phyloP scores from a whole-genome alignment of 1,140 invertebrate species.

The Sycophila sp. region DNA sequence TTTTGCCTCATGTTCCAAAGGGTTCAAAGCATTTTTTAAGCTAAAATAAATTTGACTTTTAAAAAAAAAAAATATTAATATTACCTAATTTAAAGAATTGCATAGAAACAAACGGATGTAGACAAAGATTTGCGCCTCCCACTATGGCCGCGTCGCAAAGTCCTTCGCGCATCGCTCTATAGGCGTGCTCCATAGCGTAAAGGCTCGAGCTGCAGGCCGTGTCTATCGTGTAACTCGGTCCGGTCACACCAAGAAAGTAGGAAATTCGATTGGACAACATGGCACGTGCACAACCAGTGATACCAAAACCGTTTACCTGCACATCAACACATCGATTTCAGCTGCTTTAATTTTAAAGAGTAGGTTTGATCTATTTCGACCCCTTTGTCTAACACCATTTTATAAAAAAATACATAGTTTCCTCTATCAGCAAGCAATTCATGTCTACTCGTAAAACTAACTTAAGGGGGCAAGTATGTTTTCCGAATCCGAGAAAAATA shows the following conservation, averaged over 20 bases:
- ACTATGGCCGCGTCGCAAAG: slow-evolving; percentile 88
- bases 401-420: too few species aligned
- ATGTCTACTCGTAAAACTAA: too few species aligned
- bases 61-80: not conserved
- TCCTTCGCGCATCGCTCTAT: slow-evolving; percentile 77
- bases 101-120: slow-evolving; percentile 84
- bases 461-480: too few species aligned
- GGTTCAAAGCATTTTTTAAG: too few species aligned
- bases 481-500: too few species aligned
- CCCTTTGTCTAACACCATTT: too few species aligned
- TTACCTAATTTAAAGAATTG: slow-evolving; percentile 71
- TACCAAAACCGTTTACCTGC: slow-evolving; percentile 45
- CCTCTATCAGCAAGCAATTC: too few species aligned
- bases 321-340: not conserved
- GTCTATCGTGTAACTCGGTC: slow-evolving; percentile 83
- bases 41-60: too few species aligned
- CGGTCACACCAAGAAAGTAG: slow-evolving; percentile 73
- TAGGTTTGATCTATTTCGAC: too few species aligned
- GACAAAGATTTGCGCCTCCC: slow-evolving; percentile 78
- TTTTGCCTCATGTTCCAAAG: too few species aligned
- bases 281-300: slow-evolving; percentile 75
- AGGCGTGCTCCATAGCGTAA: slow-evolving; percentile 83
- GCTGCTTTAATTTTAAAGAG: not conserved
- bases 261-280: slow-evolving; percentile 91
- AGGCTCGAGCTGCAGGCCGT: slow-evolving; percentile 89